Evolutionary conservation across 2,797 vertebrate genomes (phyloP).

Genomic region (Chelmon rostratus): DNA sequence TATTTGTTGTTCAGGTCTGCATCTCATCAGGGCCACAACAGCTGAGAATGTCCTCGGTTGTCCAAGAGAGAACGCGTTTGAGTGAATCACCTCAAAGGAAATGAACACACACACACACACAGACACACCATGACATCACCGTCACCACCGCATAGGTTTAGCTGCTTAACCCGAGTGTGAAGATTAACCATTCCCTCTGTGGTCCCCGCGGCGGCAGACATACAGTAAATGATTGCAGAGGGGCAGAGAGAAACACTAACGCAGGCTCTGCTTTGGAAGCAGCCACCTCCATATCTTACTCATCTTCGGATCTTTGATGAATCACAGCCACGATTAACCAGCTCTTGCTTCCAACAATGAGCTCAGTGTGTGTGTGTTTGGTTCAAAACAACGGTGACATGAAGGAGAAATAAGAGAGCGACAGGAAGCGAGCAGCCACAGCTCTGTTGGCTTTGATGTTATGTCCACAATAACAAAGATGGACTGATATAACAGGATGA

Average conservation of each 20-base stretch:
- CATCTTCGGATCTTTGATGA: conserved; percentile 71
- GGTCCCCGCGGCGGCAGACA: conserved; percentile 13
- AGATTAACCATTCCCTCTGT: conserved; percentile 43
- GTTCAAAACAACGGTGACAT: conserved; percentile 45
- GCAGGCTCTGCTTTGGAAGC: conserved; percentile 23
- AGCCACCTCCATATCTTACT: conserved; percentile 49
- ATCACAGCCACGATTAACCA: conserved; percentile 62
- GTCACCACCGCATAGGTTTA: not conserved
- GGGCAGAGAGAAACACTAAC: conserved; percentile 10
- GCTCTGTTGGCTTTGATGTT: conserved; percentile 24
- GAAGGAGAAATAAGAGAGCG: conserved; percentile 16
- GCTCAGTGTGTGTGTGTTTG: conserved; percentile 52
- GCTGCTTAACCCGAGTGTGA: conserved; percentile 49
- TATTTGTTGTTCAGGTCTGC: conserved; percentile 42
- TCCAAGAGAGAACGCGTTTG: conserved; percentile 14
- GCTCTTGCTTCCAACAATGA: conserved; percentile 61
- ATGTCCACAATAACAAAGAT: conserved; percentile 6
- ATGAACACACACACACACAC: conserved; percentile 9
- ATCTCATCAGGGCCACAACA: conserved; percentile 42
- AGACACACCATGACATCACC: conserved; percentile 33
- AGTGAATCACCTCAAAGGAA: conserved; percentile 36
- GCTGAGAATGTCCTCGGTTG: conserved; percentile 30
- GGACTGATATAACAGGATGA: conserved; percentile 15
- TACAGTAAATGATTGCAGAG: conserved; percentile 52
- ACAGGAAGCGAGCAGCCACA: not conserved